Conservation (phyloP, 23 tunicate genomes). For the Trididemnum miniatum region DNA sequence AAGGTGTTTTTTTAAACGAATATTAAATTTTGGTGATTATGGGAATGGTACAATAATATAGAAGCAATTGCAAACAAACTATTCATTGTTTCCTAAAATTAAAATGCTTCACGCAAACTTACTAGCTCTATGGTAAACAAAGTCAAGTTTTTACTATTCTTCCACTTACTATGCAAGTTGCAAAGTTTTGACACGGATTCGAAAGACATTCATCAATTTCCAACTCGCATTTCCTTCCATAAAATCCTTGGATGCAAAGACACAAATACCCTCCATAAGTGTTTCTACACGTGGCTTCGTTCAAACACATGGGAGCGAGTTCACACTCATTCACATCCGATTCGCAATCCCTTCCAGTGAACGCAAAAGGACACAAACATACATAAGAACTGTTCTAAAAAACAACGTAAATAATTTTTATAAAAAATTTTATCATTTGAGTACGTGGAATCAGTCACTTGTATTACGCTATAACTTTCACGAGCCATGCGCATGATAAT, state of each 20-base stretch:
- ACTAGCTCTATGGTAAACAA: not conserved
- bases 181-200: slow-evolving; percentile 60
- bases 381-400: not conserved
- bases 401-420: no score
- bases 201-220: slow-evolving; percentile 29
- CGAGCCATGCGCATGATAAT: no score
- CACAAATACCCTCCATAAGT: slow-evolving; percentile 1
- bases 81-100: no score
- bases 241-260: slow-evolving; percentile 35
- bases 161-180: slow-evolving; percentile 41
- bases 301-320: not conserved
- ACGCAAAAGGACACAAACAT: not conserved
- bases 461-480: no score
- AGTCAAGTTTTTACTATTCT: not conserved
- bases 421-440: no score
- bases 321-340: not conserved
- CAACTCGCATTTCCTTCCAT: slow-evolving; percentile 36
- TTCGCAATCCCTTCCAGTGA: slow-evolving; percentile 9
- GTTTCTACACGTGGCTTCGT: not conserved
- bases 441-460: no score
- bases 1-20: no score
- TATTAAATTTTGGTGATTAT: no score
- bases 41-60: no score
- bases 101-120: no score
- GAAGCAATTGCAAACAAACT: no score